phyloP scores from a whole-genome alignment of 2,888 invertebrate genomes.

The Toxonevra muliebris region DNA sequence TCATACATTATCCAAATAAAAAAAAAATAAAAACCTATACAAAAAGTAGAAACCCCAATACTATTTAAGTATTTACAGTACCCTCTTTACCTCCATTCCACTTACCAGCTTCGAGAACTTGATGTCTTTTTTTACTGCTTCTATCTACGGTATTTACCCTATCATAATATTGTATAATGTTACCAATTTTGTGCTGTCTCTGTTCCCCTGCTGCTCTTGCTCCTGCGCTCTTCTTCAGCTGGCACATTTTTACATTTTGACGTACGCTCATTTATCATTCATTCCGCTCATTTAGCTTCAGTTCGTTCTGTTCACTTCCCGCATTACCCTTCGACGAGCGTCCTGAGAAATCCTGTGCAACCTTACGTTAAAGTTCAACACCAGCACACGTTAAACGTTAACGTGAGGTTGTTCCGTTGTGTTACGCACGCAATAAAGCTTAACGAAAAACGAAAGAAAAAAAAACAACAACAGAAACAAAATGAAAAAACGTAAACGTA shows the following conservation, averaged over 20 bases:
- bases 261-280: constrained; percentile 51
- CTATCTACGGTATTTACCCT: not conserved
- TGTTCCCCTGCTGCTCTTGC: not conserved
- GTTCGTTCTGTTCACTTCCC: not conserved
- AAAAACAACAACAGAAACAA: not conserved
- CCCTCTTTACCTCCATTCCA: not conserved
- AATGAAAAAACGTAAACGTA: not conserved
- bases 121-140: not conserved
- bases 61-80: not conserved
- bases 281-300: constrained; percentile 38
- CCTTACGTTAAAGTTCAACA: constrained; percentile 17
- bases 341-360: not conserved
- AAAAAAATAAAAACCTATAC: not conserved
- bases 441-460: constrained; percentile 23
- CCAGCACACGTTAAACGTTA: constrained; percentile 28
- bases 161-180: not conserved
- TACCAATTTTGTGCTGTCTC: not conserved
- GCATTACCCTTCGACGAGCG: not conserved
- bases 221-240: not conserved
- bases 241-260: constrained; percentile 46
- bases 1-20: not conserved
- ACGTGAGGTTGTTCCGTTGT: constrained; percentile 34
- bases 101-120: not conserved
- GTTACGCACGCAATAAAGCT: constrained; percentile 40
- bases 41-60: constrained; percentile 5